Evolutionary conservation across 2,113 vertebrate genomes (phyloP), one percentile per base, ranked within the genome.

Genomic region (Pholis gunnellus): DNA sequence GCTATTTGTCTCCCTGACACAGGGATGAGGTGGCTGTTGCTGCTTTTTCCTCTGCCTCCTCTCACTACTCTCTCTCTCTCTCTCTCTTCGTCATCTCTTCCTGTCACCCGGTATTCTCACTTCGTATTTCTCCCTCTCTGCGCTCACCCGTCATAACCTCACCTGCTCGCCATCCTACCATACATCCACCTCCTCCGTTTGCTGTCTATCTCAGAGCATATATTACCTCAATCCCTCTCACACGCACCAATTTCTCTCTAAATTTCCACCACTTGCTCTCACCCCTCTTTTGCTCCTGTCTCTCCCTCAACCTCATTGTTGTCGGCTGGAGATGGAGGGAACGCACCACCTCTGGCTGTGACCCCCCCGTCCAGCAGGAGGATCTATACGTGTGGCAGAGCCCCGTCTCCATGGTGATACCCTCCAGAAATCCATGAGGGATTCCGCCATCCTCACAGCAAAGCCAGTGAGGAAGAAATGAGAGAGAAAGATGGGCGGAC

Each of bases 401-500:
- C 89, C 89, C 89, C 89, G 95, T 96, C 94, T 91, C 95, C 95
- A 96, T 96, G 95, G 95, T 95, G 95, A 96, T 95, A 94, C 92
- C 91, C 94, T 91, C 93, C 93, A 94, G 93, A 95, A 96, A 95
- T 94, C 94, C 95, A 94, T 91, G 92, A 94, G 95, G 95, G 95
- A 96, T 95, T 95, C 89, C 25, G 82, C 93, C 93, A 91, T 94
- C 89, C 94, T 93, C 88, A 74, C 91, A 91, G 84, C 83, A 90
- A 59, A 93, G 93, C 76, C 89, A 93, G 92, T 70, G 42, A 88
- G 90, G 89, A 86, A 74, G 36, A 81, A 91, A 89, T 71, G 64
- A 82, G 88, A 72, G 69, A 71, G 61, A 73, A 67, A 85, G 85
- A 89, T 61, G 79, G 85, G 71, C 80, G 83, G 38, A 40, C 1